Conservation (phyloP, 2,113 vertebrate species). For the Noctilio leporinus region DNA sequence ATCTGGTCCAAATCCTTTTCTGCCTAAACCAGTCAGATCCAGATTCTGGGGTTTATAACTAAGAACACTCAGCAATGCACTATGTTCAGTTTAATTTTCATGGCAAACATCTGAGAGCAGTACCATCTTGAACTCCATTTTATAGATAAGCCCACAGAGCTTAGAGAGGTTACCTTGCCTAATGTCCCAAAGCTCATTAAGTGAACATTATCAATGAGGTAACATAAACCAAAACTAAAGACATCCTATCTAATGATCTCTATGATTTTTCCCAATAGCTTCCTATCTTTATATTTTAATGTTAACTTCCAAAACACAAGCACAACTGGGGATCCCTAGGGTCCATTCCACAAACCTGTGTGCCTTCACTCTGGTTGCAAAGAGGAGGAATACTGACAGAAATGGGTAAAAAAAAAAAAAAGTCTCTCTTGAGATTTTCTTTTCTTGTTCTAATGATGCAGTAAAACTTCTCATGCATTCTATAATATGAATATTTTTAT, state of each 20-base stretch:
- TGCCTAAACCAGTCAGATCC: not conserved
- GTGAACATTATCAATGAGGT: constrained; percentile 6
- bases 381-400: not conserved
- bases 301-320: constrained; percentile 5
- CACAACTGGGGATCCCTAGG: not conserved
- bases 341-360: not conserved
- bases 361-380: not conserved
- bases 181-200: constrained; percentile 44
- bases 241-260: constrained; percentile 24
- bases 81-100: constrained; percentile 21
- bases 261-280: not conserved
- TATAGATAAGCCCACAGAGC: not conserved
- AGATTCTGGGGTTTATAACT: not conserved
- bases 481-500: not conserved
- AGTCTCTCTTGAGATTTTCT: not conserved
- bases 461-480: not conserved
- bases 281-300: not conserved
- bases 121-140: constrained; percentile 10
- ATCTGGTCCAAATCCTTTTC: constrained; percentile 2
- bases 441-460: not conserved
- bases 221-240: constrained; percentile 39
- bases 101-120: constrained; percentile 15
- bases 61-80: not conserved
- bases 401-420: not conserved
- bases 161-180: constrained; percentile 26